Evolutionary conservation across 2,888 invertebrate species (phyloP).

Genomic region (Carcina quercana): DNA sequence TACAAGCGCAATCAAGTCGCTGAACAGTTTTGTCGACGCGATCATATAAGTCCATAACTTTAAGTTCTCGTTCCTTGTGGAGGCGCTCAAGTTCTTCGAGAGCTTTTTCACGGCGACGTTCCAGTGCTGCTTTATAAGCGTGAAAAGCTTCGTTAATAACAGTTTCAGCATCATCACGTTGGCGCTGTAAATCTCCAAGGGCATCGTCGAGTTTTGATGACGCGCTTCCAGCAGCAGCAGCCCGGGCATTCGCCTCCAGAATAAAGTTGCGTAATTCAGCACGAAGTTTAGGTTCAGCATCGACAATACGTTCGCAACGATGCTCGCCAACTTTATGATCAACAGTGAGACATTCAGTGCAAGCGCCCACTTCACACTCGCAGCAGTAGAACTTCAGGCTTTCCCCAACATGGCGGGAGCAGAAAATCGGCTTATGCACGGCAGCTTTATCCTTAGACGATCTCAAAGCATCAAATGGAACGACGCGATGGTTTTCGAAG

Average conservation of each 20-base stretch:
- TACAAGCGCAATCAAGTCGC: constrained; percentile 89
- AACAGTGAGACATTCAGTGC: constrained; percentile 88
- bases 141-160: constrained; percentile 87
- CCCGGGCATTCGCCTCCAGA: constrained; percentile 83
- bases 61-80: constrained; percentile 89
- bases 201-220: constrained; percentile 84
- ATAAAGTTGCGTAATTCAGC: constrained; percentile 85
- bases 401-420: constrained; percentile 86
- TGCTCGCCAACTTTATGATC: constrained; percentile 90
- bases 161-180: constrained; percentile 89
- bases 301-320: constrained; percentile 86
- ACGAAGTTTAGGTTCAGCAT: constrained; percentile 85
- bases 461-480: constrained; percentile 90
- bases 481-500: constrained; percentile 95
- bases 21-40: constrained; percentile 88
- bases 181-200: constrained; percentile 89
- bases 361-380: constrained; percentile 89
- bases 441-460: constrained; percentile 85
- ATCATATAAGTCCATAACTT: constrained; percentile 91
- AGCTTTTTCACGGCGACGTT: constrained; percentile 85
- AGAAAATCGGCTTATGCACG: constrained; percentile 92
- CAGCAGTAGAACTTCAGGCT: constrained; percentile 91
- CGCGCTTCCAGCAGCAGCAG: constrained; percentile 84
- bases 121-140: constrained; percentile 86
- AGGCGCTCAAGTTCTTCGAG: constrained; percentile 82